Evolutionary conservation across 2,113 vertebrate species (phyloP), one percentile per base, ranked within the genome.

Genomic region (Perognathus longimembris): DNA sequence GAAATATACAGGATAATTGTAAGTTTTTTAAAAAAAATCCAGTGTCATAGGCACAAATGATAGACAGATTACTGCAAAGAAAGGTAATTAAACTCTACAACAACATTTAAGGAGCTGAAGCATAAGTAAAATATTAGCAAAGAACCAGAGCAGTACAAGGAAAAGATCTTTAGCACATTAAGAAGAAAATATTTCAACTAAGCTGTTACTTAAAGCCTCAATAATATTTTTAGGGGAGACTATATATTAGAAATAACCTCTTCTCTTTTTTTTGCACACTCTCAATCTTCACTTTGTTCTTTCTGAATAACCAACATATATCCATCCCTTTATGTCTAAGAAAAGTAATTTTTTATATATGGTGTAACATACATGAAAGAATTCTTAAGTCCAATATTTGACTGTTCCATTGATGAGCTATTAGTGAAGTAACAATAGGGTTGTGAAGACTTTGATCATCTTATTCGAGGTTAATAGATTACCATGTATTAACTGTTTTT

Each of bases 11-110:
- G 32, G 17, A 24, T 88, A 75, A 34, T 40, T 45, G 7, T 61
- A 82, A 61, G 12, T 67, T 88, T 88, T n/a, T n/a, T n/a, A n/a
- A 63, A 22, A 70, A 70, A 64, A 50, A 50, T 63, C 45, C 42
- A 50, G 70, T 89, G 54, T 64, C 64, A 70, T 32, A 36, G 63
- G 20, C n/a, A 61, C 17, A 88, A 40, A 11, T 36, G 57, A 34
- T 30, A 64, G 77, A 71, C 54, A 74, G 17, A 61, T 82, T 76
- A 67, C 50, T 54, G 12, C 26, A 77, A 77, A 93, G 85, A 67
- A 70, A 89, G 83, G n/a, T 89, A 83, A 76, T 77, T 88, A 84
- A 69, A 59, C 50, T 89, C 28, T 92, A 70, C 21, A 84, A 36
- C 32, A 84, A 71, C 69, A 66, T 76, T 83, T 83, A 77, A 93